These are phyloP conservation scores for Chamaetylas fuelleborni DNA, from an alignment of 2,113 vertebrate species.

Conservation along the genomic window DNA sequence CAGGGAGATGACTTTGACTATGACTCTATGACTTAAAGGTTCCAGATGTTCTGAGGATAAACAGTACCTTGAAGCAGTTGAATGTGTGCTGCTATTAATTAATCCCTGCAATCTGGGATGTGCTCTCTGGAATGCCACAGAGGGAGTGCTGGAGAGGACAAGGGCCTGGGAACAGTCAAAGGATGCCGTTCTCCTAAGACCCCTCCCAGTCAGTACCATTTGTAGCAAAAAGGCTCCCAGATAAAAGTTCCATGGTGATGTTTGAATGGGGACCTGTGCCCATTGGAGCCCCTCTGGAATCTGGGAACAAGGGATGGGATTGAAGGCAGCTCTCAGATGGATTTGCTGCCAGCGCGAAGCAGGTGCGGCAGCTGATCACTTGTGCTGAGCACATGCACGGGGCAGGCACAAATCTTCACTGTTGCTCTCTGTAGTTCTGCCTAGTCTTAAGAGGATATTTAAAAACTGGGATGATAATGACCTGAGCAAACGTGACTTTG, in stretches of 20 bases:
- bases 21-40: background rate
- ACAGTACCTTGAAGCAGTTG: background rate
- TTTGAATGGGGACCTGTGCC: background rate
- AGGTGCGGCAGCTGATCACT: conserved; percentile 34
- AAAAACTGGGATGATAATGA: conserved; percentile 58
- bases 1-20: background rate
- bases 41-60: background rate
- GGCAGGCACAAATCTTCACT: conserved; percentile 46
- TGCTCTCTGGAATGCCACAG: rapidly evolving
- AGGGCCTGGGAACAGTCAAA: background rate
- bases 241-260: background rate
- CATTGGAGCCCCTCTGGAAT: background rate
- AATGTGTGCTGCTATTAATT: background rate
- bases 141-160: background rate
- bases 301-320: background rate
- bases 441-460: conserved; percentile 29
- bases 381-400: background rate
- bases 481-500: conserved; percentile 67
- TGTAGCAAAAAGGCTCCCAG: background rate
- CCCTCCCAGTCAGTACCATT: background rate
- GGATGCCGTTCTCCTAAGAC: background rate
- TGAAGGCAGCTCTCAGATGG: conserved; percentile 18
- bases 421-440: conserved; percentile 38
- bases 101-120: background rate
- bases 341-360: background rate